Evolutionary conservation across 1,140 invertebrate species (phyloP).

Genomic region (Pseudomyrmex flavicornis): DNA sequence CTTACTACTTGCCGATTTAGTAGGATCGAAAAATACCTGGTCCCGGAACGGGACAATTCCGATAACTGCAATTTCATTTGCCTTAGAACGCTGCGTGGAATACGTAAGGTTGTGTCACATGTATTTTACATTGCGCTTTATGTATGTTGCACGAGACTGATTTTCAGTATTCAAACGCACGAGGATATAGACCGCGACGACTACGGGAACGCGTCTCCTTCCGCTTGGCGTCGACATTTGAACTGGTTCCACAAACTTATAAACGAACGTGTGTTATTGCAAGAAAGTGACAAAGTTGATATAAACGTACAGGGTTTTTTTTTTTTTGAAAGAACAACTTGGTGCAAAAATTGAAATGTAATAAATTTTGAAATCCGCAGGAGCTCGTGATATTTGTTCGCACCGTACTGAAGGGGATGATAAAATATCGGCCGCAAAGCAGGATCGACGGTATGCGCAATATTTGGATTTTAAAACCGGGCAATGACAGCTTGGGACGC

Average conservation of each 20-base stretch:
- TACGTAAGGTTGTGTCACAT: conserved; percentile 79
- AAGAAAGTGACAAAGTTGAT: conserved; percentile 43
- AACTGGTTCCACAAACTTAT: conserved; percentile 58
- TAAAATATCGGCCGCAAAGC: conserved; percentile 88
- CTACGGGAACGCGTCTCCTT: not conserved
- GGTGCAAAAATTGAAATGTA: not conserved
- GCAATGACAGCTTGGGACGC: conserved; percentile 92
- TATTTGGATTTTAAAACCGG: conserved; percentile 97
- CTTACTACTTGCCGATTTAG: conserved; percentile 76
- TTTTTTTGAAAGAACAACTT: no score
- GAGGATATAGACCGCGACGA: conserved; percentile 60
- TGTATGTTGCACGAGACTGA: not conserved
- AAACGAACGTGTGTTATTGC: conserved; percentile 42
- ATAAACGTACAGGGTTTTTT: conserved; percentile 27
- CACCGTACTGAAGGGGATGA: conserved; percentile 85
- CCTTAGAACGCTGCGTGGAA: conserved; percentile 86
- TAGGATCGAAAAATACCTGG: conserved; percentile 57
- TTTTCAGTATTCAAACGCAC: conserved; percentile 51
- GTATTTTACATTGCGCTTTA: not conserved
- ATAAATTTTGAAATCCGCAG: conserved; percentile 39
- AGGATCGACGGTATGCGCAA: conserved; percentile 92
- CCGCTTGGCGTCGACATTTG: conserved; percentile 63
- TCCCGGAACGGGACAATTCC: conserved; percentile 77
- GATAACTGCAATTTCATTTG: conserved; percentile 85
- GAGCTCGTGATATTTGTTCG: conserved; percentile 78